Evolutionary conservation across 2,113 vertebrate genomes (phyloP).

Genomic region (Sus scrofa): DNA sequence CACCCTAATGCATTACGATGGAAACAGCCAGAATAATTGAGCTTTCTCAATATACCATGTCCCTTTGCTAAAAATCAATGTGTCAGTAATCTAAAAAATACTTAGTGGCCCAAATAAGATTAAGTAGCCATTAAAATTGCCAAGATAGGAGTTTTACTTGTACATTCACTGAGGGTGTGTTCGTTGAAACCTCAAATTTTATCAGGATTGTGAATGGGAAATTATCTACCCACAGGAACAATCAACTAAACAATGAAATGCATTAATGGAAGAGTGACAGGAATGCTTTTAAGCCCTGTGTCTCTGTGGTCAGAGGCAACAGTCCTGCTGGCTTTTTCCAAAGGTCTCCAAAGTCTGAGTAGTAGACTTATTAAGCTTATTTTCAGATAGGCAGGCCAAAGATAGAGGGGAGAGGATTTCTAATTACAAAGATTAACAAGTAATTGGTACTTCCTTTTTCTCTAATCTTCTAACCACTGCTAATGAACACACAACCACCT

Average conservation of each 20-base stretch:
- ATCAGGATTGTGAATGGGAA: neutral
- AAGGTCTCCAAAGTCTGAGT: neutral
- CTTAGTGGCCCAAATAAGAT: neutral
- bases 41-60: neutral
- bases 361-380: neutral
- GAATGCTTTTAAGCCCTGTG: neutral
- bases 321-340: neutral
- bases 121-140: neutral
- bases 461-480: neutral
- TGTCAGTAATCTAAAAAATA: slow-evolving; percentile 1
- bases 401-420: neutral
- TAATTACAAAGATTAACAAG: slow-evolving; percentile 39
- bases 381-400: neutral
- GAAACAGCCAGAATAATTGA: neutral
- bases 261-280: no score
- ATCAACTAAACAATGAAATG: neutral
- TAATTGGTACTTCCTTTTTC: slow-evolving; percentile 17
- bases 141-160: slow-evolving; percentile 2
- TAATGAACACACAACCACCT: neutral
- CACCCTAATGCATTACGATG: neutral
- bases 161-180: neutral
- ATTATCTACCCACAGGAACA: neutral
- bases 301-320: neutral
- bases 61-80: neutral
- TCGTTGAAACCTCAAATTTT: slow-evolving; percentile 18